Evolutionary conservation across 35 echinoderm and acorn worm species (phyloP).

Genomic region (Acanthaster planci): DNA sequence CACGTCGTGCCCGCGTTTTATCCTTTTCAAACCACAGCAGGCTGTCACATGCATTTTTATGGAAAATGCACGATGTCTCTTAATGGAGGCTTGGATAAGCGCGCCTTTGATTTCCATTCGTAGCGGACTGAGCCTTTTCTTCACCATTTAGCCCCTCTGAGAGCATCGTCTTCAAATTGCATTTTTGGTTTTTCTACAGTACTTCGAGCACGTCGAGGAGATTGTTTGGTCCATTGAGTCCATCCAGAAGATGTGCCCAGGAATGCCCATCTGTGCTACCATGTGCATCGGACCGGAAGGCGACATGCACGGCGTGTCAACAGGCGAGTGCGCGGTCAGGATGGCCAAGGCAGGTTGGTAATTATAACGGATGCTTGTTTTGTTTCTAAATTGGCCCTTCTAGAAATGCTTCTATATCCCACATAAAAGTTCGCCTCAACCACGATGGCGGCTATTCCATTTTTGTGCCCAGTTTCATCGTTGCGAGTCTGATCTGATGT

Average conservation of each 20-base stretch:
- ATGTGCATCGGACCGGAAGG: constrained; percentile 81
- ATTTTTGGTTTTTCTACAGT: constrained; percentile 51
- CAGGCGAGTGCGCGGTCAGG: constrained; percentile 72
- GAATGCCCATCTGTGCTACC: constrained; percentile 32
- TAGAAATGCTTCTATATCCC: too few species aligned
- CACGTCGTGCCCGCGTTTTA: too few species aligned
- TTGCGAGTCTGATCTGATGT: too few species aligned
- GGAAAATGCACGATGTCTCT: not conserved
- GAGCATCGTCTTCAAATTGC: not conserved
- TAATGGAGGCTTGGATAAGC: too few species aligned
- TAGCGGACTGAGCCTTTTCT: not conserved
- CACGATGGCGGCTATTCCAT: too few species aligned
- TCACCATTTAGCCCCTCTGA: not conserved
- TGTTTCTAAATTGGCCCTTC: too few species aligned
- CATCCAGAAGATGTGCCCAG: constrained; percentile 50
- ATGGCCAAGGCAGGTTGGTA: constrained; percentile 71
- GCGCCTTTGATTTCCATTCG: too few species aligned
- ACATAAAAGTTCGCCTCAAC: too few species aligned
- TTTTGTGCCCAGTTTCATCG: too few species aligned
- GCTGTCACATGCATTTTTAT: not conserved
- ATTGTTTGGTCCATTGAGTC: constrained; percentile 64
- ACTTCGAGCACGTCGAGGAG: constrained; percentile 93
- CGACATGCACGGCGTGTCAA: constrained; percentile 69
- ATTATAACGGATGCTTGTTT: too few species aligned
- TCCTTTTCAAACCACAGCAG: not conserved